Evolutionary conservation across 2,797 vertebrate genomes (phyloP).

Genomic region (Siniperca scherzeri): DNA sequence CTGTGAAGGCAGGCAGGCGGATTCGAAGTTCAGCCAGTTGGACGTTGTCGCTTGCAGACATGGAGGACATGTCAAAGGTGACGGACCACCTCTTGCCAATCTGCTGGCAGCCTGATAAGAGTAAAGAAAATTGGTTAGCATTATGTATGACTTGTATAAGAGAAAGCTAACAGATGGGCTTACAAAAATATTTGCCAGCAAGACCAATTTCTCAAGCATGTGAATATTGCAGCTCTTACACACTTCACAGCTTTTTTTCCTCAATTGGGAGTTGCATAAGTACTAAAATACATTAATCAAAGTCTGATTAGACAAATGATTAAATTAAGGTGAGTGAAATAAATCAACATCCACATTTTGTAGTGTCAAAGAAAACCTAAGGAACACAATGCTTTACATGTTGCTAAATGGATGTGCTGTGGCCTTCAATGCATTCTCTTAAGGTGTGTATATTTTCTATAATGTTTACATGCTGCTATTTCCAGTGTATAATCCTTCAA

Average conservation of each 20-base stretch:
- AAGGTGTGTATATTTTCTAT: not conserved
- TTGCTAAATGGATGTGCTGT: not conserved
- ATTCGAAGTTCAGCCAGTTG: slow-evolving; percentile 88
- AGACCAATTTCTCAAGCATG: not conserved
- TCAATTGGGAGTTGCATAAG: not conserved
- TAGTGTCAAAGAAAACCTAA: not conserved
- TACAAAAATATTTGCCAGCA: not conserved
- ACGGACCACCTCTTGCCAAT: slow-evolving; percentile 85
- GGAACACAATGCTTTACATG: not conserved
- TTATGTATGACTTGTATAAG: not conserved
- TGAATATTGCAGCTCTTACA: not conserved
- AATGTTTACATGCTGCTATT: not conserved
- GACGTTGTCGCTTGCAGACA: slow-evolving; percentile 84
- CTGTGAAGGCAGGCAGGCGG: slow-evolving; percentile 75
- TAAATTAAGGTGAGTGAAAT: slow-evolving; percentile 28
- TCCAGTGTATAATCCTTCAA: not conserved
- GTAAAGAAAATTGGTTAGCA: slow-evolving; percentile 8
- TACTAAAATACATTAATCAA: slow-evolving; percentile 16
- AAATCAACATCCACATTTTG: not conserved
- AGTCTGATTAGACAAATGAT: slow-evolving; percentile 33
- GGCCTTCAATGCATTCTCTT: not conserved
- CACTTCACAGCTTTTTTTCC: not conserved
- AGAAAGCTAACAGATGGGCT: not conserved
- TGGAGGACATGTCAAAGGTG: slow-evolving; percentile 91
- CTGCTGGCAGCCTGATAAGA: slow-evolving; percentile 83